Base-by-base conservation (phyloP, 1,140 invertebrate species). In the Adoxophyes honmai region DNA sequence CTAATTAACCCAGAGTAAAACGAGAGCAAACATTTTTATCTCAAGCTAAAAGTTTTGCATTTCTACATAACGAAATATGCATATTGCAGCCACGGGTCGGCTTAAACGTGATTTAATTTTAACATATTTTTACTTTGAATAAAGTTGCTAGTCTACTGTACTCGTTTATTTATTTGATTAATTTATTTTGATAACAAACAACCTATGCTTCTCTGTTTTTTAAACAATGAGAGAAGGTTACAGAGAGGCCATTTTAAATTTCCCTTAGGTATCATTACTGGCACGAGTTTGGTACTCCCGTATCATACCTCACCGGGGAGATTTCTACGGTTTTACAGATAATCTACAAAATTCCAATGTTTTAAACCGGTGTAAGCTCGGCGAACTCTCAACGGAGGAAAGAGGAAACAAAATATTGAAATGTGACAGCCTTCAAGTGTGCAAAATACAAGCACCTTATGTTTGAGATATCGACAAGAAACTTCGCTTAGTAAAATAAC, bases 171-270 rank as follows among this genome's bases (percentile, higher is more conserved):
- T 28, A 28, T 28, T 28, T 28, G 6, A n/a, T n/a, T n/a, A n/a
- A n/a, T n/a, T 6, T 28, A 6, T 28, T 2, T 6, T 28, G 21
- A 6, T 2, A 2, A 28, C 21, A 28, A 28, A 28, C 21, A 28
- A 3, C 21, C 21, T 28, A 28, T 6, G n/a, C n/a, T 28, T 28
- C 6, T 28, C 6, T 28, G 21, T 28, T 48, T 13, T 16, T 18
- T 44, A 44, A 33, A 48, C 42, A 48, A 48, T 48, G 21, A 21
- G 42, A 14, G 42, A 10, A 48, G 42, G 42, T 48, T 21, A 21
- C 16, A 14, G n/a, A 28, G 42, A 48, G 21, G 42, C 18, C 28
- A 33, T 48, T 48, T 48, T 28, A 18, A n/a, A 48, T 48, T 48
- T 48, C 42, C 42, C 42, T 7, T 4, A 33, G 42, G 42, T 11